These are phyloP conservation scores for Leguminivora glycinivorella DNA, from an alignment of 1,140 invertebrate species.

Conservation along the genomic window DNA sequence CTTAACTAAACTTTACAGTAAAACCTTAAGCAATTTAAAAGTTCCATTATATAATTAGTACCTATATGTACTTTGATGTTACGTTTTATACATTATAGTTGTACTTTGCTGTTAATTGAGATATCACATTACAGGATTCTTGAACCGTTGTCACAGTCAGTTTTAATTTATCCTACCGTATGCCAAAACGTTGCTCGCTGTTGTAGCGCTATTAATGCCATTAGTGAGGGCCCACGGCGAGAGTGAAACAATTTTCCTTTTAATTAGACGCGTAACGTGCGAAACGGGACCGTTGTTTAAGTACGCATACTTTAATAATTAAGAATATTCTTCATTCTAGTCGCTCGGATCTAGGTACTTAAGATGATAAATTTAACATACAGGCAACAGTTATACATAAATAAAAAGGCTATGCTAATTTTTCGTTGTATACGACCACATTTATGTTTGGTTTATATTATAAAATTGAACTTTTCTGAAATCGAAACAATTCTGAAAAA, in stretches of 20 bases:
- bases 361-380: neutral
- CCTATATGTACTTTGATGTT: too few species aligned
- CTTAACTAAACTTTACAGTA: neutral
- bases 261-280: conserved; percentile 27
- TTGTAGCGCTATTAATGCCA: conserved; percentile 26
- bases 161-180: conserved; percentile 20
- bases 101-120: neutral
- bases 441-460: too few species aligned
- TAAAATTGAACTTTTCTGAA: too few species aligned
- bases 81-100: too few species aligned
- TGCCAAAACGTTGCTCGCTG: conserved; percentile 14
- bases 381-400: neutral
- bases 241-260: conserved; percentile 26
- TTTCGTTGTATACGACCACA: too few species aligned
- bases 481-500: too few species aligned
- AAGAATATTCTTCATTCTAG: conserved; percentile 25
- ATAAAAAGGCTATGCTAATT: too few species aligned
- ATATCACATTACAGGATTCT: neutral
- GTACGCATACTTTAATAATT: conserved; percentile 26
- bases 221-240: conserved; percentile 19
- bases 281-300: conserved; percentile 20
- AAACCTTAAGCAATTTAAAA: too few species aligned
- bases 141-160: neutral
- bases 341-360: neutral
- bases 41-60: too few species aligned